Evolutionary conservation across 2,888 invertebrate genomes (phyloP).

Genomic region (Clivina fossor): DNA sequence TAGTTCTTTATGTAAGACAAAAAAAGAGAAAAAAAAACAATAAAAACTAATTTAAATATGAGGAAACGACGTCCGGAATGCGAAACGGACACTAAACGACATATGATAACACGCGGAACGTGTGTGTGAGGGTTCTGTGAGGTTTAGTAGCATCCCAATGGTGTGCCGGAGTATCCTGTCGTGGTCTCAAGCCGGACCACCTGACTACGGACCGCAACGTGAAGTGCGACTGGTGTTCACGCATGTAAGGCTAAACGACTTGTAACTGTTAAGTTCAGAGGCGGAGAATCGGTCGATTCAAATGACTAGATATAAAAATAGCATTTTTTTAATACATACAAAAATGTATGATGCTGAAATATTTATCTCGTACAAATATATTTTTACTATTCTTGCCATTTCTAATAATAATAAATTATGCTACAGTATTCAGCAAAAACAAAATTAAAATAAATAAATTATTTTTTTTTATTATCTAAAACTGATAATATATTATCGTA

Average conservation of each 20-base stretch:
- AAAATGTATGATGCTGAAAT: too few species aligned
- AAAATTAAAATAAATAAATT: too few species aligned
- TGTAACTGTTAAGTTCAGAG: too few species aligned
- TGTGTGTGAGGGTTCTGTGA: conserved; percentile 10
- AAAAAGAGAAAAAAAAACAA: conserved; percentile 19
- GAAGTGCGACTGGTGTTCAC: neutral
- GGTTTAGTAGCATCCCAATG: neutral
- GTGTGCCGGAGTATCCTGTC: neutral
- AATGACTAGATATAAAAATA: too few species aligned
- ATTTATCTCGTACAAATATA: too few species aligned
- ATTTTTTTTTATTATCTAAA: too few species aligned
- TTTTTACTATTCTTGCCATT: too few species aligned
- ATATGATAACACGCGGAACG: conserved; percentile 26
- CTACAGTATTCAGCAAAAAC: too few species aligned
- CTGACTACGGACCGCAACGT: conserved; percentile 14
- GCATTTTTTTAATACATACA: too few species aligned
- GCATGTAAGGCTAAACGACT: conserved; percentile 19
- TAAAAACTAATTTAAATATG: conserved; percentile 33
- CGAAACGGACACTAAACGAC: conserved; percentile 25
- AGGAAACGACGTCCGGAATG: conserved; percentile 16
- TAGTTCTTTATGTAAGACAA: conserved; percentile 6
- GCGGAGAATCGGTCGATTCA: too few species aligned
- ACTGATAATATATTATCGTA: too few species aligned
- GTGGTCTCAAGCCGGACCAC: conserved; percentile 9
- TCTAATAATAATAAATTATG: too few species aligned